Conservation (phyloP, 2,113 vertebrate genomes). For the Polypterus senegalus region DNA sequence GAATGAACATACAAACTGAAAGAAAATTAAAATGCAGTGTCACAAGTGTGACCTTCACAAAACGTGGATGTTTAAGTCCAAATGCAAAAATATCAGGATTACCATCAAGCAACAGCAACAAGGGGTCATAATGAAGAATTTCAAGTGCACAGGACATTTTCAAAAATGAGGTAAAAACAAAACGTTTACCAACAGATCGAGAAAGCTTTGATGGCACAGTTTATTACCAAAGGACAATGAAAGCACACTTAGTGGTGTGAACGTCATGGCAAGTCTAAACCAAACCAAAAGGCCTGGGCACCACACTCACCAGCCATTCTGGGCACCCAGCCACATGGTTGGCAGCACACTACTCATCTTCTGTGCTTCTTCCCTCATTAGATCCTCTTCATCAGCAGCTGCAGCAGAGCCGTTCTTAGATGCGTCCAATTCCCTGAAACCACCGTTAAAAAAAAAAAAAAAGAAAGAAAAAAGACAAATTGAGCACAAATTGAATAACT, state of each 20-base stretch:
- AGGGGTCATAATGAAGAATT: too few relatives aligned
- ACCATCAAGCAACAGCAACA: too few relatives aligned
- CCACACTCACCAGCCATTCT: constrained; percentile 80
- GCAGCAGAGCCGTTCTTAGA: constrained; percentile 69
- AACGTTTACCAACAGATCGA: too few relatives aligned
- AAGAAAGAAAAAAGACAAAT: neutral
- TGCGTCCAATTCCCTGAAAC: constrained; percentile 63
- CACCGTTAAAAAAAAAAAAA: neutral
- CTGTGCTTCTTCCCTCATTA: constrained; percentile 87
- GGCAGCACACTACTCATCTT: constrained; percentile 96
- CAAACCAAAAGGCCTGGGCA: neutral
- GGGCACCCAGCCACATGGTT: constrained; percentile 95
- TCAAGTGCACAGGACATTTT: too few relatives aligned
- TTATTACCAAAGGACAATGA: too few relatives aligned
- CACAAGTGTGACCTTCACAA: too few relatives aligned
- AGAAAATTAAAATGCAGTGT: constrained; percentile 12
- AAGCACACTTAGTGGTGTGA: too few relatives aligned
- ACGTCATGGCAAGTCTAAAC: too few relatives aligned
- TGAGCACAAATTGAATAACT: neutral
- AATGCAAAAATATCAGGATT: neutral
- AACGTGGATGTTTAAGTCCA: too few relatives aligned
- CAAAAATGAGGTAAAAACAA: too few relatives aligned
- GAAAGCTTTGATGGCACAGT: too few relatives aligned
- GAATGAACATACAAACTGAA: constrained; percentile 92
- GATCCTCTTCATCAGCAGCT: constrained; percentile 73